These are phyloP conservation scores for Perizoma flavofasciatum DNA, from an alignment of 2,888 invertebrate genomes.

Conservation along the genomic window DNA sequence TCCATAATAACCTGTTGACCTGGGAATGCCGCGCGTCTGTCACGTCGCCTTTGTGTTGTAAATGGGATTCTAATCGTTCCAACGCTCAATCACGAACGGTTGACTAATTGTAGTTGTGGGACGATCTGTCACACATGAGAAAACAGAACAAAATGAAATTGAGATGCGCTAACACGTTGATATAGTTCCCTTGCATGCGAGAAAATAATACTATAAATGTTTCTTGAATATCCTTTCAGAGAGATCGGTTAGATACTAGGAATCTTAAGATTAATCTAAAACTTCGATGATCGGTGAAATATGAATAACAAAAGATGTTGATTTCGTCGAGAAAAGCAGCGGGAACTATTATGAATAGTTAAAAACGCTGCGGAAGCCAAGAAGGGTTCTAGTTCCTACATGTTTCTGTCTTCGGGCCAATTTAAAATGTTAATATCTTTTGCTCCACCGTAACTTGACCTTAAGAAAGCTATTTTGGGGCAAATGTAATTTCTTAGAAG, in stretches of 20 bases:
- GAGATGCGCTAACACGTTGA: conserved; percentile 15
- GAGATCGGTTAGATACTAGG: conserved; percentile 4
- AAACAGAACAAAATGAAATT: conserved; percentile 15
- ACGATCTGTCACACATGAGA: conserved; percentile 35
- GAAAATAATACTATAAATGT: conserved; percentile 2
- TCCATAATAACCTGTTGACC: conserved; percentile 31
- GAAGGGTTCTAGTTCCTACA: conserved; percentile 16
- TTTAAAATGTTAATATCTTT: conserved; percentile 28
- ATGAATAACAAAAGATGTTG: conserved; percentile 14
- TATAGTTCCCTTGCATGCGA: conserved; percentile 6
- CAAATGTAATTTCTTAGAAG: conserved; percentile 5
- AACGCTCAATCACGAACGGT: conserved; percentile 36
- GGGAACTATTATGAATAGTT: too few relatives aligned
- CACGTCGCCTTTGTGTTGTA: conserved; percentile 40
- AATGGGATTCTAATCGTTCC: conserved; percentile 46
- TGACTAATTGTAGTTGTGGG: conserved; percentile 37
- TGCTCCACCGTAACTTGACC: conserved; percentile 7
- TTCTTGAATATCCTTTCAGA: conserved; percentile 6
- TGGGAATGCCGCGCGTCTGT: conserved; percentile 36
- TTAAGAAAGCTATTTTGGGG: conserved; percentile 3
- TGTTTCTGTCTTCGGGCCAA: conserved; percentile 15
- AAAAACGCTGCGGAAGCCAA: conserved; percentile 9
- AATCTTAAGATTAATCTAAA: conserved; percentile 1
- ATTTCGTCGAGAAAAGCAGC: conserved; percentile 20
- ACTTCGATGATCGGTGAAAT: conserved; percentile 10